Evolutionary conservation across 2,113 vertebrate species (phyloP).

Genomic region (Malaclemys terrapin): DNA sequence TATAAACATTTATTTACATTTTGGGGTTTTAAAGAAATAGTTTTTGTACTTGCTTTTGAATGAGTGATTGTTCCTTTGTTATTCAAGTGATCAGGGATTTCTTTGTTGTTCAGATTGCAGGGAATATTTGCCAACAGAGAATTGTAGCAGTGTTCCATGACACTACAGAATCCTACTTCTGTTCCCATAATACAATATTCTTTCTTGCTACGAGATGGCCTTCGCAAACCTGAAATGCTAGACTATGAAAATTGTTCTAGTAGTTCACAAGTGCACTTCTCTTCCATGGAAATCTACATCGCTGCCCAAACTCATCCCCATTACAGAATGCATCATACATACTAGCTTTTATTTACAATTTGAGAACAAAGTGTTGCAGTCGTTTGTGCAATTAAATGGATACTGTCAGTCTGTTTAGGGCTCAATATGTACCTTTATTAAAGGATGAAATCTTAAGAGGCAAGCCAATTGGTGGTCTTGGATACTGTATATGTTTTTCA

Average conservation of each 20-base stretch:
- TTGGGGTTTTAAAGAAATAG: background rate
- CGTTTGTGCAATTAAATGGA: constrained; percentile 65
- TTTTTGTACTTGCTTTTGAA: background rate
- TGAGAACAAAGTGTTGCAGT: constrained; percentile 45
- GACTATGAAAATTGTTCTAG: constrained; percentile 30
- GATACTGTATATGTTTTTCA: constrained; percentile 67
- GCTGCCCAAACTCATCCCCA: background rate
- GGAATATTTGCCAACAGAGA: constrained; percentile 14
- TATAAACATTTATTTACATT: background rate
- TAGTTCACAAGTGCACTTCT: background rate
- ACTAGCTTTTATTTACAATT: constrained; percentile 56
- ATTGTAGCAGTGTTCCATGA: background rate
- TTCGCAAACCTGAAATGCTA: constrained; percentile 49
- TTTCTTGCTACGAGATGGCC: background rate
- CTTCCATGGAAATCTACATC: constrained; percentile 15
- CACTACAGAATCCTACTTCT: background rate
- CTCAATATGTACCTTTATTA: constrained; percentile 50
- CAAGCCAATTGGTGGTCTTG: constrained; percentile 60
- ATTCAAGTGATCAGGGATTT: background rate
- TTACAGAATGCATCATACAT: background rate
- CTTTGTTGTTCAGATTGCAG: background rate
- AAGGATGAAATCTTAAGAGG: constrained; percentile 63
- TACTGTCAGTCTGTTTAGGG: constrained; percentile 57
- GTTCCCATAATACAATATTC: background rate
- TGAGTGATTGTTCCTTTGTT: background rate